These are phyloP conservation scores for Geopemphigus sp. DNA, from an alignment of 1,140 invertebrate species.

Conservation along the genomic window DNA sequence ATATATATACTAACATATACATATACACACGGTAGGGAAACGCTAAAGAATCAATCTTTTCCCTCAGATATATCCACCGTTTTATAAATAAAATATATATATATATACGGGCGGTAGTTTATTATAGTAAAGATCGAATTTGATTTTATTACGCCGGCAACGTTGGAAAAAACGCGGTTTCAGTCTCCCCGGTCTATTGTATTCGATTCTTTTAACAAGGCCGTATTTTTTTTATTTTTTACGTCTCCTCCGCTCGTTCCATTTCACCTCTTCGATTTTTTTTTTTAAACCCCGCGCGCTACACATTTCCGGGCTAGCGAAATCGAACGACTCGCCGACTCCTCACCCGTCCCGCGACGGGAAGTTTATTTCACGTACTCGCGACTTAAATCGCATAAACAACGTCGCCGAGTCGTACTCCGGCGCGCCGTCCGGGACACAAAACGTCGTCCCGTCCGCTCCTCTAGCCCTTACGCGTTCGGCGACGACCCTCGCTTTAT, in stretches of 20 bases:
- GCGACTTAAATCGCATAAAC: slow-evolving; percentile 9
- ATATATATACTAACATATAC: too few relatives aligned
- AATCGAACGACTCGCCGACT: slow-evolving; percentile 6
- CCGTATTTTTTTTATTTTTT: slow-evolving; percentile 43
- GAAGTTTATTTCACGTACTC: slow-evolving; percentile 26
- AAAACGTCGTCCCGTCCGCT: too few relatives aligned
- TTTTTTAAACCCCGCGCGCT: not conserved
- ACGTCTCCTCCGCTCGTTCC: not conserved
- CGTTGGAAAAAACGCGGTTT: slow-evolving; percentile 22
- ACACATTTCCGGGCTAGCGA: not conserved
- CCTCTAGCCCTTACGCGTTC: too few relatives aligned
- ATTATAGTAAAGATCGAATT: slow-evolving; percentile 15
- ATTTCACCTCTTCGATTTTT: slow-evolving; percentile 29
- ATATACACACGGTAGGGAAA: not conserved
- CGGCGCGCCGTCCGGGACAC: not conserved
- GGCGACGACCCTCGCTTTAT: not conserved
- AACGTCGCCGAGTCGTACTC: slow-evolving; percentile 10
- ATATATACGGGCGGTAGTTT: not conserved
- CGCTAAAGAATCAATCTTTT: slow-evolving; percentile 26
- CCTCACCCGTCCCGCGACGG: too few relatives aligned
- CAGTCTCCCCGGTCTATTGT: slow-evolving; percentile 2
- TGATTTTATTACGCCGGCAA: slow-evolving; percentile 27
- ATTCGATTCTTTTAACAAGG: slow-evolving; percentile 33
- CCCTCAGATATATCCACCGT: not conserved
- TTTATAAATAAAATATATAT: not conserved